Percentiles rank a stretch among this genome's conserved stretches.
phyloP scores from a whole-genome alignment of 2,113 vertebrate species.

The Myotis lucifugus region DNA sequence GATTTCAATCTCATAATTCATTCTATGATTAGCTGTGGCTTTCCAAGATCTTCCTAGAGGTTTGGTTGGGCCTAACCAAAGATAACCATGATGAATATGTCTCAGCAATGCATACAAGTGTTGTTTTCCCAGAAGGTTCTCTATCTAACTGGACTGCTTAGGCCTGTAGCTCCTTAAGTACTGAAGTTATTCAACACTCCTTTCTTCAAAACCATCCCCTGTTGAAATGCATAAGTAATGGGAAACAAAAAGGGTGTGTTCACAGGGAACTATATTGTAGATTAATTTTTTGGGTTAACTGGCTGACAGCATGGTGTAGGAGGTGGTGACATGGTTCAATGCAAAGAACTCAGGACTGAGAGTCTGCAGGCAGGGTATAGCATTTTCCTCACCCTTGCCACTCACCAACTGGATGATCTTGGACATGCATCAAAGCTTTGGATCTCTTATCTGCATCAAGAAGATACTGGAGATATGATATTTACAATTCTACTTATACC shows the following conservation, averaged over 20 bases:
- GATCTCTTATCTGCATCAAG: neutral
- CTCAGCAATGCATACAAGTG: neutral
- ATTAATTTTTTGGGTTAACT: neutral
- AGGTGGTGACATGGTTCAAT: neutral
- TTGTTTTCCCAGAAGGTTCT: neutral
- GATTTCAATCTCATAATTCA: constrained; percentile 4
- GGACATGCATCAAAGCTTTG: neutral
- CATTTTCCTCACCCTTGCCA: neutral
- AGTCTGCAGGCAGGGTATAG: neutral
- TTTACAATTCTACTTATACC: neutral
- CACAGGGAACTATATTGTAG: neutral
- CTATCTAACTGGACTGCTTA: neutral
- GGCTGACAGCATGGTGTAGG: neutral
- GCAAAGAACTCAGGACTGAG: neutral
- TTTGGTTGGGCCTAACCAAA: constrained; percentile 30
- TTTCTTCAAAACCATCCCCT: constrained; percentile 26
- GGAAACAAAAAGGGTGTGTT: neutral
- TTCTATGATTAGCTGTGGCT: neutral
- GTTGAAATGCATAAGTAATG: constrained; percentile 1
- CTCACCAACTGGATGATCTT: neutral
- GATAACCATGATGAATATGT: neutral
- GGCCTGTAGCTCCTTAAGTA: neutral
- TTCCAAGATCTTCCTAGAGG: constrained; percentile 8
- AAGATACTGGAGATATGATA: neutral
- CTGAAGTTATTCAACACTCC: neutral